Evolutionary conservation across 2,888 invertebrate genomes (phyloP).

Genomic region (Cantharis rufa): DNA sequence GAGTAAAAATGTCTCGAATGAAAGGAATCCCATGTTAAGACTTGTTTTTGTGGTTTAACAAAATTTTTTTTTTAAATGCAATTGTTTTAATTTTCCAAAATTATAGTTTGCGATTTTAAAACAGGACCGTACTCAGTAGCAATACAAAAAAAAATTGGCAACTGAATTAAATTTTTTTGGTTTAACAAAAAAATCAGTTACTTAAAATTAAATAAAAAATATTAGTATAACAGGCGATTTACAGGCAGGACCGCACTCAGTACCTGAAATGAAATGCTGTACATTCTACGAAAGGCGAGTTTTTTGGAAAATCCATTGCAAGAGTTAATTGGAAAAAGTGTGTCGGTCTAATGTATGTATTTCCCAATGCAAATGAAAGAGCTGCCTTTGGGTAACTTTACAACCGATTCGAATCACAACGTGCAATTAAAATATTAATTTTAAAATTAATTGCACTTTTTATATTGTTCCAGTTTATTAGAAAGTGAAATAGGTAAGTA

Average conservation of each 20-base stretch:
- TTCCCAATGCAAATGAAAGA: not conserved
- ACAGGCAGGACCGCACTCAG: not conserved
- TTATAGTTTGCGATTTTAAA: not conserved
- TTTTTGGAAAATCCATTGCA: not conserved
- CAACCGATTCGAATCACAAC: not conserved
- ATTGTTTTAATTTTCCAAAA: not conserved
- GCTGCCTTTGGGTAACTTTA: not conserved
- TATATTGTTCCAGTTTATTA: not conserved
- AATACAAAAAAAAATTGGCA: too few relatives aligned
- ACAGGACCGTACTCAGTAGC: not conserved
- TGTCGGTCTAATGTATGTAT: not conserved
- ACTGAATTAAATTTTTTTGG: too few relatives aligned
- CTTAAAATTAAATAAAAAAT: not conserved
- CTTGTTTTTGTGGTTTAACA: not conserved
- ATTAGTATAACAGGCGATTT: not conserved
- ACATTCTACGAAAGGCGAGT: not conserved
- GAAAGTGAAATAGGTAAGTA: not conserved
- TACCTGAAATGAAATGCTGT: not conserved
- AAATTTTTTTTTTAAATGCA: too few relatives aligned
- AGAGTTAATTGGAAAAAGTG: not conserved
- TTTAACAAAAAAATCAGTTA: too few relatives aligned
- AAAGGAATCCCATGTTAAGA: not conserved
- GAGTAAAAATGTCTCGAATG: not conserved
- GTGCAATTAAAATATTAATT: not conserved
- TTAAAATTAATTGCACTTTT: not conserved